Conservation (phyloP, 2,888 invertebrate species). For the Stenichneumon culpator region DNA sequence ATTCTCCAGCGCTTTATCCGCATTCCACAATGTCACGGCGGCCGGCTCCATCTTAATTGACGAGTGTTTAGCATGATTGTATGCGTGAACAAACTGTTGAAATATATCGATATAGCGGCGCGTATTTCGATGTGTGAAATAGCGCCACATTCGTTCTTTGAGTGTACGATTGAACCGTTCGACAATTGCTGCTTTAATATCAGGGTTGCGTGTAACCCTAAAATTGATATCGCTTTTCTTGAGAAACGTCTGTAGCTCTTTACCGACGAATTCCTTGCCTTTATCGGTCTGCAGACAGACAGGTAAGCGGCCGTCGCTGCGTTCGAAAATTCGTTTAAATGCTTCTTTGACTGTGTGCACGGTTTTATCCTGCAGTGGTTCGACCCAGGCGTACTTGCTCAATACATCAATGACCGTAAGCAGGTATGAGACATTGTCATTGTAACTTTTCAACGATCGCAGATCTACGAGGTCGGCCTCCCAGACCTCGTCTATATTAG, state of each 20-base stretch:
- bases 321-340: constrained; percentile 69
- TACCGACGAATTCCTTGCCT: constrained; percentile 73
- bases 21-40: constrained; percentile 9
- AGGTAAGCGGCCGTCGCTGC: constrained; percentile 28
- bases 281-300: constrained; percentile 70
- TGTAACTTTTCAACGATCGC: constrained; percentile 51
- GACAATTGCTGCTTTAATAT: constrained; percentile 76
- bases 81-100: constrained; percentile 70
- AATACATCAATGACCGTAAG: constrained; percentile 70
- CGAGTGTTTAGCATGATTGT: constrained; percentile 72
- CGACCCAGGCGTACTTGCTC: constrained; percentile 71
- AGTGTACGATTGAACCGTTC: constrained; percentile 79
- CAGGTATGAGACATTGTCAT: constrained; percentile 63
- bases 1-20: neutral
- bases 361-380: constrained; percentile 71
- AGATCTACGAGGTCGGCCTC: constrained; percentile 61
- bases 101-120: constrained; percentile 74
- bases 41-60: constrained; percentile 59
- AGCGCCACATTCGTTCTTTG: constrained; percentile 70
- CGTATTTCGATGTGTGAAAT: constrained; percentile 73
- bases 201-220: constrained; percentile 70
- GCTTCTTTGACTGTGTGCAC: constrained; percentile 56
- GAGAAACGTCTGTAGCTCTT: constrained; percentile 52
- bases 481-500: constrained; percentile 68
- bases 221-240: constrained; percentile 56